These are phyloP conservation scores for Uromys caudimaculatus DNA, from an alignment of 2,797 vertebrate species.

Conservation along the genomic window DNA sequence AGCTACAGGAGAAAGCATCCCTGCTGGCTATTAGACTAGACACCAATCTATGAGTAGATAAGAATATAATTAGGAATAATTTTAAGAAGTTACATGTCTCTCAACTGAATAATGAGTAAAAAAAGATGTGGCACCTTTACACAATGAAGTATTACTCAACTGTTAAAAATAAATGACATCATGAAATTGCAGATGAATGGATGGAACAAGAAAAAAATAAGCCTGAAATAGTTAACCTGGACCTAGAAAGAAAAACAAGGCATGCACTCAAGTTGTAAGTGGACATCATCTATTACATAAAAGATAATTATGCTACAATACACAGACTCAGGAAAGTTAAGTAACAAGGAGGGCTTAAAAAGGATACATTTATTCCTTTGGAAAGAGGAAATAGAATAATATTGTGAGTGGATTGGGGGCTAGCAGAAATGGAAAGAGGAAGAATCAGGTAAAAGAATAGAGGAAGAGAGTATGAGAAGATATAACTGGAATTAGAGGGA, in stretches of 20 bases:
- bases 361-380: background rate
- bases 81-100: background rate
- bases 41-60: background rate
- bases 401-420: no score
- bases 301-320: no score
- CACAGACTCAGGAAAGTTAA: background rate
- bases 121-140: background rate
- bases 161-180: background rate
- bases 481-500: background rate
- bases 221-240: background rate
- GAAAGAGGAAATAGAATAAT: background rate
- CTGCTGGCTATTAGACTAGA: background rate
- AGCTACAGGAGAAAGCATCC: background rate
- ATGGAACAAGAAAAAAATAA: background rate
- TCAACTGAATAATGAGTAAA: background rate
- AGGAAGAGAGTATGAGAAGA: rapidly evolving
- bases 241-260: background rate
- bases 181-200: background rate
- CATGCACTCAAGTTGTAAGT: background rate
- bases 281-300: background rate
- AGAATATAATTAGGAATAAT: background rate
- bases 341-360: background rate
- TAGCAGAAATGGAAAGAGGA: background rate
- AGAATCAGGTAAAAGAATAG: background rate
- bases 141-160: background rate